Evolutionary conservation across 2,888 invertebrate species (phyloP).

Genomic region (Aleiodes alternator): DNA sequence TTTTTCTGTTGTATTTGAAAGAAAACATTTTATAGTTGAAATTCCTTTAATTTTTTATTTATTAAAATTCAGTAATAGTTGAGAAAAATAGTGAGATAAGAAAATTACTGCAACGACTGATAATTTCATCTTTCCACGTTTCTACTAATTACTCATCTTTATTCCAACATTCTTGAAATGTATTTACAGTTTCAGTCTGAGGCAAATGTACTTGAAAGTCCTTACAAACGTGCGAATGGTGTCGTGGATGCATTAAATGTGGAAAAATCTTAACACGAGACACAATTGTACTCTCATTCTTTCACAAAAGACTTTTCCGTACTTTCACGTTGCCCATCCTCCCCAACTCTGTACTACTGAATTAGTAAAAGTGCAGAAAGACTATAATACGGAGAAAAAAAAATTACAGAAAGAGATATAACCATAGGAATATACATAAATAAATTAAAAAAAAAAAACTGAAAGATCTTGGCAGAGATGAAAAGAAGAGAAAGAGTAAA

Average conservation of each 20-base stretch:
- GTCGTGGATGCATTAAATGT: constrained; percentile 1
- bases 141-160: not conserved
- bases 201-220: constrained; percentile 6
- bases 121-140: too few relatives aligned
- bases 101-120: too few relatives aligned
- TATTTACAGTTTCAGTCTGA: not conserved
- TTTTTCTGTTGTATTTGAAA: too few relatives aligned
- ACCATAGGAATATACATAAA: constrained; percentile 1
- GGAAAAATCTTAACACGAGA: constrained; percentile 5
- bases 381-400: not conserved
- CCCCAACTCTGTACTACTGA: not conserved
- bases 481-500: constrained; percentile 19
- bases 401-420: not conserved
- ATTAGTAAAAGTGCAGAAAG: not conserved
- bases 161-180: not conserved
- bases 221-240: constrained; percentile 1
- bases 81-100: too few relatives aligned
- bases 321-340: constrained; percentile 10
- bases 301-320: constrained; percentile 26
- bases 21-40: too few relatives aligned
- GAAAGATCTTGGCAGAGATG: constrained; percentile 9
- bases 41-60: too few relatives aligned
- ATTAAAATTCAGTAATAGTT: too few relatives aligned
- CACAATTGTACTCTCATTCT: constrained; percentile 15
- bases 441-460: not conserved